Evolutionary conservation across 2,797 vertebrate species (phyloP).

Genomic region (Psittacula echo): DNA sequence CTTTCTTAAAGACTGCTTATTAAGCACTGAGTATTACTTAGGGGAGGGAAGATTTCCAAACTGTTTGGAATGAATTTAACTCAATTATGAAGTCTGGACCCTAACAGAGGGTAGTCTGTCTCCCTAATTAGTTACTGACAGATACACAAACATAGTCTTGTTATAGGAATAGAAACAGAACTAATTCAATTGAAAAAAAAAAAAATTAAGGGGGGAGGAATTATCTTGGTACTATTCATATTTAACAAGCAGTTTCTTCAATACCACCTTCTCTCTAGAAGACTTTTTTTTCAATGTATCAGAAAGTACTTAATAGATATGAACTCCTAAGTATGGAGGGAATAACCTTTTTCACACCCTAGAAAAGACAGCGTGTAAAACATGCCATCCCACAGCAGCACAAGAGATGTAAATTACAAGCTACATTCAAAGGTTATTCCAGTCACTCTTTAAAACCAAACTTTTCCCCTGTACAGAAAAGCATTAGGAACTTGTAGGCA

Average conservation of each 20-base stretch:
- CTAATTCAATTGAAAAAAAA: not conserved
- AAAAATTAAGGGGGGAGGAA: accelerated
- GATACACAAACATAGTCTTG: not conserved
- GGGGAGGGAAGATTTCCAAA: not conserved
- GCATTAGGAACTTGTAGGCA: conserved; percentile 22
- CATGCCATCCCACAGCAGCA: conserved; percentile 46
- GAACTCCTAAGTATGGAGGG: not conserved
- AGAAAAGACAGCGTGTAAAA: conserved; percentile 34
- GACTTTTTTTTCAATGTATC: not conserved
- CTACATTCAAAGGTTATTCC: conserved; percentile 32
- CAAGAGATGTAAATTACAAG: conserved; percentile 14
- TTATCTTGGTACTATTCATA: not conserved
- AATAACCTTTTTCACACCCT: not conserved
- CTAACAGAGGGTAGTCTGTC: not conserved
- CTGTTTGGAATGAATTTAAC: not conserved
- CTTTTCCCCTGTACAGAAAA: not conserved
- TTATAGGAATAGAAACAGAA: not conserved
- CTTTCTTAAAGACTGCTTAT: not conserved
- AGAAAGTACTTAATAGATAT: not conserved
- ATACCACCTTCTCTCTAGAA: not conserved
- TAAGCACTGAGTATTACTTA: not conserved
- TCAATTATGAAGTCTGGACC: not conserved
- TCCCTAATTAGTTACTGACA: not conserved
- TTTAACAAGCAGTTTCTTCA: not conserved
- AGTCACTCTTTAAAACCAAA: not conserved